Conservation (phyloP, 1,140 invertebrate genomes). For the Orius insidiosus region DNA sequence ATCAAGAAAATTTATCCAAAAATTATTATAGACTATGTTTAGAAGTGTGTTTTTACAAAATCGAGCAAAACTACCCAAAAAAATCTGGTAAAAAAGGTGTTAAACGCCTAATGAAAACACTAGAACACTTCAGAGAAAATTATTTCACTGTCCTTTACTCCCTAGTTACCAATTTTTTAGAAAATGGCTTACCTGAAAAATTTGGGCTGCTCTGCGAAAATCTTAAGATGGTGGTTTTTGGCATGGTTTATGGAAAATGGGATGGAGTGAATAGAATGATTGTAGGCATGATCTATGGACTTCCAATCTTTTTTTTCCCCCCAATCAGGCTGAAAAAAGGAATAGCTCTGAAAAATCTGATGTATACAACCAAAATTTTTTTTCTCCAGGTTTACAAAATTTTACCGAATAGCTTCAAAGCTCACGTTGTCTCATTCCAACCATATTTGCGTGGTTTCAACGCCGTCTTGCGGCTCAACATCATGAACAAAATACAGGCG, state of each 20-base stretch:
- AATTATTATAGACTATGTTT: no score
- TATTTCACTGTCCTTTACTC: no score
- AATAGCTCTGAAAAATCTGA: no score
- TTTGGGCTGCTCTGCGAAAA: not conserved
- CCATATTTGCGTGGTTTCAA: slow-evolving; percentile 1
- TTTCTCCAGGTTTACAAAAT: slow-evolving; percentile 1
- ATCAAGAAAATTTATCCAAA: no score
- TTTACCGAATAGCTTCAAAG: not conserved
- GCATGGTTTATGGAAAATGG: not conserved
- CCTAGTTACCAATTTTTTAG: no score
- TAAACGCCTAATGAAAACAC: no score
- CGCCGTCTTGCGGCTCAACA: slow-evolving; percentile 1
- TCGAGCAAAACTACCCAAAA: no score
- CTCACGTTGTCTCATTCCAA: not conserved
- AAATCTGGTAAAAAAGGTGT: no score
- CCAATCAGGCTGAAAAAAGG: not conserved
- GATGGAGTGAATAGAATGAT: not conserved
- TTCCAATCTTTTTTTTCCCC: not conserved
- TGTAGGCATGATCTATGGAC: not conserved
- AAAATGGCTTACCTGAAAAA: no score
- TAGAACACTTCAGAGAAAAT: no score
- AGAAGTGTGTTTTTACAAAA: no score
- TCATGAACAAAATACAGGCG: slow-evolving; percentile 5
- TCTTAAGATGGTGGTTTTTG: not conserved
- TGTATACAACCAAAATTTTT: no score